Percentiles rank a stretch among this genome's conserved stretches.
Conservation (phyloP, 1,140 invertebrate species). For the Trissolcus basalis region DNA sequence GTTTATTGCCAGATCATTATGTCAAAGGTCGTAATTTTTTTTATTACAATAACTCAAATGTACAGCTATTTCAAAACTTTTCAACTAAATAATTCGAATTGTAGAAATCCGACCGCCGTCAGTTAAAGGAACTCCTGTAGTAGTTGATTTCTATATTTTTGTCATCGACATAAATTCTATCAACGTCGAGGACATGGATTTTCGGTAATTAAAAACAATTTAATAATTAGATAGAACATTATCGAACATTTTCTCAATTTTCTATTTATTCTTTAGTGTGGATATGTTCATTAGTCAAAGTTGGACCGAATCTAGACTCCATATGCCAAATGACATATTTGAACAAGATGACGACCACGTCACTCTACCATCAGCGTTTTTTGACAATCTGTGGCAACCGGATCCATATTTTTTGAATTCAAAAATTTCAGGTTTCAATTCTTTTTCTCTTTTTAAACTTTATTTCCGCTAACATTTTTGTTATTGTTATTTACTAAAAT, state of each 20-base stretch:
- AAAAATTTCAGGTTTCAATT: constrained; percentile 82
- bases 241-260: no score
- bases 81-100: background rate
- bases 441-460: background rate
- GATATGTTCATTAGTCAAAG: constrained; percentile 89
- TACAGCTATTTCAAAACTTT: background rate
- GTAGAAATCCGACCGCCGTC: constrained; percentile 84
- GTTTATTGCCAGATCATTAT: constrained; percentile 82
- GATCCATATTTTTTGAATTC: constrained; percentile 91
- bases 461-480: no score
- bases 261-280: constrained; percentile 81
- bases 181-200: constrained; percentile 91
- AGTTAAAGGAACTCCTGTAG: constrained; percentile 80
- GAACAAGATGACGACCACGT: constrained; percentile 87
- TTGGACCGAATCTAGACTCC: constrained; percentile 86
- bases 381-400: constrained; percentile 89
- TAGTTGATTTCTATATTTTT: constrained; percentile 86
- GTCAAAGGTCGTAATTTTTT: constrained; percentile 79
- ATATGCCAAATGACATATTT: constrained; percentile 84
- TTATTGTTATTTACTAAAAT: no score
- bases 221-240: background rate
- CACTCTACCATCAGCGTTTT: constrained; percentile 86
- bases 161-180: constrained; percentile 90
- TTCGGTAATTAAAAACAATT: constrained; percentile 78
- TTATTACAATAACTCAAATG: background rate